Evolutionary conservation across 2,113 vertebrate species (phyloP).

Genomic region (Dasyurus viverrinus): DNA sequence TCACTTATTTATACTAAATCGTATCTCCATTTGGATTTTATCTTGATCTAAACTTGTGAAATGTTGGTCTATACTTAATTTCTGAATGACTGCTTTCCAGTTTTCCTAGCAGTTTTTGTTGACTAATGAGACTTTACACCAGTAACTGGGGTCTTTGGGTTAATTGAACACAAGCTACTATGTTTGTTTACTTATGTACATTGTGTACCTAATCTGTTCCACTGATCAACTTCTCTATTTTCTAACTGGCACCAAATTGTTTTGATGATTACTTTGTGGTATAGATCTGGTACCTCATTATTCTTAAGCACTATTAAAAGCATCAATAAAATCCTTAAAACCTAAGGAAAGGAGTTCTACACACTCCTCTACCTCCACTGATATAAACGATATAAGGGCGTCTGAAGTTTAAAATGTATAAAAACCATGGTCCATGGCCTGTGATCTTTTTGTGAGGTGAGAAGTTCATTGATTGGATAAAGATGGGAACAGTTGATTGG

Average conservation of each 20-base stretch:
- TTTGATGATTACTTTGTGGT: neutral
- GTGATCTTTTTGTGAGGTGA: neutral
- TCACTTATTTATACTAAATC: neutral
- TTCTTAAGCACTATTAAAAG: conserved; percentile 2
- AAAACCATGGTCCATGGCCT: neutral
- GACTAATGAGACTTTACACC: neutral
- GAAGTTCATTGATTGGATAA: neutral
- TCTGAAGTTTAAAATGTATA: neutral
- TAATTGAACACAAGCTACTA: neutral
- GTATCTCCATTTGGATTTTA: neutral
- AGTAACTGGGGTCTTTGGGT: neutral
- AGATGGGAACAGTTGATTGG: neutral
- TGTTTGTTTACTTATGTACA: neutral
- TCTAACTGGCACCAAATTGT: neutral
- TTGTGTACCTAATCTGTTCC: neutral
- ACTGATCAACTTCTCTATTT: neutral
- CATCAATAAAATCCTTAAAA: neutral
- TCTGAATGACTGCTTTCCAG: neutral
- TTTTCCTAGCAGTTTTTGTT: neutral
- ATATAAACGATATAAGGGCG: neutral
- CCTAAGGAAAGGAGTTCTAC: neutral
- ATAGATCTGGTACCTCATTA: neutral
- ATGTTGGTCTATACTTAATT: neutral
- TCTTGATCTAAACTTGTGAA: neutral
- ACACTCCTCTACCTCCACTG: neutral